Evolutionary conservation across 1,140 invertebrate species (phyloP).

Genomic region (Rhopalosiphum maidis): DNA sequence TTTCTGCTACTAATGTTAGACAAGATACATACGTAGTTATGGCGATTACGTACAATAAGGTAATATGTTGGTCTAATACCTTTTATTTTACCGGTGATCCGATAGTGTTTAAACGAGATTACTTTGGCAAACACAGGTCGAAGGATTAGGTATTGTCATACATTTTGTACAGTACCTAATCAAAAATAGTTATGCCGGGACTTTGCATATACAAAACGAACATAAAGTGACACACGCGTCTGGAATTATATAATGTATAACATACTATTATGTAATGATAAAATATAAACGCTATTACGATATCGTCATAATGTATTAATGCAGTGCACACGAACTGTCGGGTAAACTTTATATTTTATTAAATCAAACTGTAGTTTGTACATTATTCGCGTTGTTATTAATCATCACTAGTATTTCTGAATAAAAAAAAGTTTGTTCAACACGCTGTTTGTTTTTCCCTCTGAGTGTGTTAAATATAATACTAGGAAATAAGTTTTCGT

Average conservation of each 20-base stretch:
- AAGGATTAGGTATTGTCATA: too few species aligned
- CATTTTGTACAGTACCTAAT: background rate
- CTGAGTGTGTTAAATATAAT: background rate
- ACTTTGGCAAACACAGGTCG: too few species aligned
- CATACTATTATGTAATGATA: background rate
- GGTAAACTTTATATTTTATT: background rate
- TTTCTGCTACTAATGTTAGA: too few species aligned
- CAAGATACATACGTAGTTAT: too few species aligned
- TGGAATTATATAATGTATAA: background rate
- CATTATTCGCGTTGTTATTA: background rate
- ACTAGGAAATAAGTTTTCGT: background rate
- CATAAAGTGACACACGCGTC: background rate
- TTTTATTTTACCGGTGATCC: too few species aligned
- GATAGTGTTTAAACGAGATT: too few species aligned
- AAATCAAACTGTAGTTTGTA: background rate
- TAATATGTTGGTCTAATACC: too few species aligned
- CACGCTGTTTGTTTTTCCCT: background rate
- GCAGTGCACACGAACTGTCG: background rate
- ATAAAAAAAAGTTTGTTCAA: slow-evolving; percentile 8
- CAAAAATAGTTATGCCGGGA: background rate
- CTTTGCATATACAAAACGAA: background rate
- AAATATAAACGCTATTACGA: background rate
- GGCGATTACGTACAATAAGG: too few species aligned
- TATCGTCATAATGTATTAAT: background rate
- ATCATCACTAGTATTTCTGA: background rate